A percentile compares a stretch with the other conserved stretches of the same genome.
Conservation (phyloP, 2,113 vertebrate species). For the Promerops cafer region DNA sequence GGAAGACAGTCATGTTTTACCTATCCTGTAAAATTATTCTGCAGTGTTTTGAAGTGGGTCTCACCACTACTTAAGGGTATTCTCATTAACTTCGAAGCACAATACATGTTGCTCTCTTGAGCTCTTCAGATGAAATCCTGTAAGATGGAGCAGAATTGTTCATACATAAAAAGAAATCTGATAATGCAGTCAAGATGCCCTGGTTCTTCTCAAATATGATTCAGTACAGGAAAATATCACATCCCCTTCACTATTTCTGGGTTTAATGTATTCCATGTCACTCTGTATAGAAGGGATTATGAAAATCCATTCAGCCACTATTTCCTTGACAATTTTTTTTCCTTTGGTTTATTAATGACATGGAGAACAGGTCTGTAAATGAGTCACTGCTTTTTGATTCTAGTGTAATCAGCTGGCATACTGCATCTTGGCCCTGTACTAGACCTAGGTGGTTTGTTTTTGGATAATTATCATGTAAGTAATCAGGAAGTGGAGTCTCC, state of each 20-base stretch:
- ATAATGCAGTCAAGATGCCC: not conserved
- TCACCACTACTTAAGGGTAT: not conserved
- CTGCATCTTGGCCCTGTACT: not conserved
- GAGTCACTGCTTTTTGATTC: constrained; percentile 30
- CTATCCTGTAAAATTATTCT: constrained; percentile 30
- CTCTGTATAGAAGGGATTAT: not conserved
- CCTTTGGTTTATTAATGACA: constrained; percentile 25
- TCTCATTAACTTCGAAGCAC: constrained; percentile 17
- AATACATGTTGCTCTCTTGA: not conserved
- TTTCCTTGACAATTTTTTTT: constrained; percentile 34
- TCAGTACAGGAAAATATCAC: constrained; percentile 20
- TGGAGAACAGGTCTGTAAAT: not conserved
- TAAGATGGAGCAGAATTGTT: not conserved
- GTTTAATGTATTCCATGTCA: constrained; percentile 32
- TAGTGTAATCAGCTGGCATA: not conserved
- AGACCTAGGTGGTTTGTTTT: not conserved
- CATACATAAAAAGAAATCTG: constrained; percentile 18
- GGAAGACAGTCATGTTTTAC: not conserved
- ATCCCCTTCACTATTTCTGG: not conserved
- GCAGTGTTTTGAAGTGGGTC: not conserved
- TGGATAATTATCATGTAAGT: not conserved
- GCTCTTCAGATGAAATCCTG: constrained; percentile 19
- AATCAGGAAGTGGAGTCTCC: constrained; percentile 16
- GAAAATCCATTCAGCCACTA: constrained; percentile 38
- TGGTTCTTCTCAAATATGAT: constrained; percentile 33